Conservation (phyloP, 1,140 invertebrate species). For the Meloidogyne chitwoodi region DNA sequence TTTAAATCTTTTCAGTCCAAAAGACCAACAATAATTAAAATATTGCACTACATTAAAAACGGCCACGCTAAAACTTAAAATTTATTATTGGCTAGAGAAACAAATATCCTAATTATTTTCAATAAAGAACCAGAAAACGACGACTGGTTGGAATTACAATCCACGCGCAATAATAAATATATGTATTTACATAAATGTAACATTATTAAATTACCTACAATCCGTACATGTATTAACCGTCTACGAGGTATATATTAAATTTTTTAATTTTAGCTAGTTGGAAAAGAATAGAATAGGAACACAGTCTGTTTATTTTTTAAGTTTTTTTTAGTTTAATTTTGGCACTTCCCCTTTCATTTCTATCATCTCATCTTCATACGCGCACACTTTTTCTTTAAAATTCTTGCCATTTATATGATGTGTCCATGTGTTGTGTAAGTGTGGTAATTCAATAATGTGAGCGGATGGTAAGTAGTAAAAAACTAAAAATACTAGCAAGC, state of each 20-base stretch:
- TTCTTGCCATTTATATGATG: not conserved
- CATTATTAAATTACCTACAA: not conserved
- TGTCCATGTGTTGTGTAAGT: not conserved
- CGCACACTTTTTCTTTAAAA: not conserved
- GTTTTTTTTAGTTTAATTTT: not conserved
- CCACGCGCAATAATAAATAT: conserved; percentile 4
- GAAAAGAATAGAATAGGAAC: not conserved
- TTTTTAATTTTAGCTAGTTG: not conserved
- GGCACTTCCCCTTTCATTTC: not conserved
- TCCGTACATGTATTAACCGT: too few relatives aligned
- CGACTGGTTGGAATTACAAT: not conserved
- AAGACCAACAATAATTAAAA: not conserved
- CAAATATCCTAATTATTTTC: not conserved
- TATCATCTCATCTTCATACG: not conserved
- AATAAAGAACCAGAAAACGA: not conserved
- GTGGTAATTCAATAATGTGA: not conserved
- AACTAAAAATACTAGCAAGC: not conserved
- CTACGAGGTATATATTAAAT: not conserved
- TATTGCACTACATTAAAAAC: not conserved
- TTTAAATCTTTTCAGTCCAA: not conserved
- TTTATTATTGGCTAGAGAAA: not conserved
- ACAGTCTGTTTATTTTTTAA: not conserved
- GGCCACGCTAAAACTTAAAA: not conserved
- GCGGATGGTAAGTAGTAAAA: not conserved
- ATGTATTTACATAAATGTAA: not conserved